phyloP scores from a whole-genome alignment of 2,113 vertebrate species.

The Tragelaphus scriptus region DNA sequence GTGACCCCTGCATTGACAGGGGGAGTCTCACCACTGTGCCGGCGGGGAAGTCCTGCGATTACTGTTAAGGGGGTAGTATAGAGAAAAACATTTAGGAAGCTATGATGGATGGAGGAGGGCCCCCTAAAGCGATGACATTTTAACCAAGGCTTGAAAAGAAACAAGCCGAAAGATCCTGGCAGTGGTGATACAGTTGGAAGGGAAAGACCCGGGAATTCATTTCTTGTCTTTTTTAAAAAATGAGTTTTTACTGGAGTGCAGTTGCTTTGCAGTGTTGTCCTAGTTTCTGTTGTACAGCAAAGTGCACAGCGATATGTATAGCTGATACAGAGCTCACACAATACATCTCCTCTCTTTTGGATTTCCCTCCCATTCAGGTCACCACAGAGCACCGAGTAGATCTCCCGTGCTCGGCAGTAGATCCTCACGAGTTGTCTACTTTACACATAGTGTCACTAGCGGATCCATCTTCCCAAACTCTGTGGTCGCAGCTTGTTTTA shows the following conservation, averaged over 20 bases:
- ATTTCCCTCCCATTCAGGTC: fast-evolving
- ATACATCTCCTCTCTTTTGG: fast-evolving
- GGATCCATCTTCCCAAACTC: neutral
- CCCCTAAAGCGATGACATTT: neutral
- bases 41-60: neutral
- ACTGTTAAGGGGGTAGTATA: neutral
- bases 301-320: fast-evolving
- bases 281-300: fast-evolving
- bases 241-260: no score
- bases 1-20: neutral
- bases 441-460: fast-evolving
- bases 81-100: neutral
- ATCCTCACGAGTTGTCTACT: fast-evolving
- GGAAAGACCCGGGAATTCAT: neutral
- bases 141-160: neutral
- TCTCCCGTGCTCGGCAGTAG: neutral
- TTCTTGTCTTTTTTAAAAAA: neutral
- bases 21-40: neutral
- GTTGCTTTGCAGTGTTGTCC: neutral
- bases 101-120: neutral
- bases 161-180: neutral
- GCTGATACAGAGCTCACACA: fast-evolving
- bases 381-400: fast-evolving
- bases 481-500: neutral
- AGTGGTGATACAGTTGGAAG: neutral